Percentiles rank a stretch among this genome's conserved stretches.
These are phyloP conservation scores for Latheticus oryzae DNA, from an alignment of 2,888 invertebrate species.

Conservation along the genomic window DNA sequence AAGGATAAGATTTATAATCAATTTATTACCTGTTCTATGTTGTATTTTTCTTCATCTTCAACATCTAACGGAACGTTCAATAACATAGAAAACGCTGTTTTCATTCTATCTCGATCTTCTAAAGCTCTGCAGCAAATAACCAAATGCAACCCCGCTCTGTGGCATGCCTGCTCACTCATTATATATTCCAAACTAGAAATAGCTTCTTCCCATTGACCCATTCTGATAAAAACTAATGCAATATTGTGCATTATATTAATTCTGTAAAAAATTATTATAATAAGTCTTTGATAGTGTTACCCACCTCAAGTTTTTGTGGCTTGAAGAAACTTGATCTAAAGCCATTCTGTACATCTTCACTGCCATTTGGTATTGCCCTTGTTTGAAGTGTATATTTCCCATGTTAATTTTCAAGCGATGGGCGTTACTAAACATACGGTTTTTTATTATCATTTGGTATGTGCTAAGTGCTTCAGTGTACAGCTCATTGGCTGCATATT, in stretches of 20 bases:
- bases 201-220: constrained; percentile 97
- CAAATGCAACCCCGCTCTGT: constrained; percentile 82
- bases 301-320: constrained; percentile 93
- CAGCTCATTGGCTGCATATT: constrained; percentile 94
- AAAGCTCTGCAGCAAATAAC: constrained; percentile 90
- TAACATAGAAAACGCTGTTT: constrained; percentile 89
- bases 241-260: constrained; percentile 99
- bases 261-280: constrained; percentile 65
- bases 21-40: constrained; percentile 60
- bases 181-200: constrained; percentile 97
- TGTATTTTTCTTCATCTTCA: constrained; percentile 83
- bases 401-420: constrained; percentile 96
- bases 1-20: background rate
- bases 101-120: constrained; percentile 93
- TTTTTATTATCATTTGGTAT: constrained; percentile 93
- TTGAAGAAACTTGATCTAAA: constrained; percentile 93
- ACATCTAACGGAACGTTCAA: constrained; percentile 87
- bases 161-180: constrained; percentile 93
- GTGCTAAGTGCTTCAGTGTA: constrained; percentile 96
- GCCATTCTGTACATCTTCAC: constrained; percentile 99
- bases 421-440: constrained; percentile 93
- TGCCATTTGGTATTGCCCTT: constrained; percentile 93
- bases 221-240: constrained; percentile 91
- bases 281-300: no score
- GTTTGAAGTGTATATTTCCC: constrained; percentile 97